Conservation (phyloP, 2,113 vertebrate species). For the Amblyopsis rosae region DNA sequence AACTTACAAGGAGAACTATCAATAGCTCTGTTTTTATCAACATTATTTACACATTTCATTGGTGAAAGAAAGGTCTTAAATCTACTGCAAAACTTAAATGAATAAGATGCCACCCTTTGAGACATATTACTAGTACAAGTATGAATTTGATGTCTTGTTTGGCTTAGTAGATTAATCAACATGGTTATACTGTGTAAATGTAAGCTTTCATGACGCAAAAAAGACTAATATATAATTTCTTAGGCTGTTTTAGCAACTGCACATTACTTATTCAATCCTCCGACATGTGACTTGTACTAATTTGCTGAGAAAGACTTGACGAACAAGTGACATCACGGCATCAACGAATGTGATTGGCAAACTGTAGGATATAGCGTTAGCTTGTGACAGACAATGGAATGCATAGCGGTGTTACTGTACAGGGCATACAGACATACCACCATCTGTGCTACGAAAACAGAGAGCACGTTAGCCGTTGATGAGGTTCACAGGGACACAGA, state of each 20-base stretch:
- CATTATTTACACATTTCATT: constrained; percentile 67
- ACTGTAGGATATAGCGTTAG: constrained; percentile 36
- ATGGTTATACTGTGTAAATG: constrained; percentile 8
- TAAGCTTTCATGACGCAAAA: background rate
- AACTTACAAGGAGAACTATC: constrained; percentile 64
- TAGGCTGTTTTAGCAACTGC: background rate
- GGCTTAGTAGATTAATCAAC: constrained; percentile 45
- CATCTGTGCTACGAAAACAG: constrained; percentile 45
- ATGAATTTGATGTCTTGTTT: constrained; percentile 38
- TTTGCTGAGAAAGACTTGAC: constrained; percentile 18
- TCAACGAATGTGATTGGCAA: constrained; percentile 48
- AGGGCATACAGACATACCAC: constrained; percentile 33
- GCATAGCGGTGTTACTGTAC: constrained; percentile 12
- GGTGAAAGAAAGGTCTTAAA: constrained; percentile 24
- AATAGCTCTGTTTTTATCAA: constrained; percentile 69
- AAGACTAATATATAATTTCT: background rate
- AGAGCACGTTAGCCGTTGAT: constrained; percentile 41
- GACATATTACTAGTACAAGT: constrained; percentile 21
- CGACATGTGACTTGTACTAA: constrained; percentile 4
- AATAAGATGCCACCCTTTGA: constrained; percentile 8
- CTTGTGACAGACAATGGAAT: constrained; percentile 31
- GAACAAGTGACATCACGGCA: constrained; percentile 25
- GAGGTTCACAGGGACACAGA: constrained; percentile 41
- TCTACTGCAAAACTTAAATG: constrained; percentile 21
- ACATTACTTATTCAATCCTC: constrained; percentile 13